Evolutionary conservation across 2,888 invertebrate genomes (phyloP), one percentile per base, ranked within the genome.

Genomic region (Patella ulyssiponensis): DNA sequence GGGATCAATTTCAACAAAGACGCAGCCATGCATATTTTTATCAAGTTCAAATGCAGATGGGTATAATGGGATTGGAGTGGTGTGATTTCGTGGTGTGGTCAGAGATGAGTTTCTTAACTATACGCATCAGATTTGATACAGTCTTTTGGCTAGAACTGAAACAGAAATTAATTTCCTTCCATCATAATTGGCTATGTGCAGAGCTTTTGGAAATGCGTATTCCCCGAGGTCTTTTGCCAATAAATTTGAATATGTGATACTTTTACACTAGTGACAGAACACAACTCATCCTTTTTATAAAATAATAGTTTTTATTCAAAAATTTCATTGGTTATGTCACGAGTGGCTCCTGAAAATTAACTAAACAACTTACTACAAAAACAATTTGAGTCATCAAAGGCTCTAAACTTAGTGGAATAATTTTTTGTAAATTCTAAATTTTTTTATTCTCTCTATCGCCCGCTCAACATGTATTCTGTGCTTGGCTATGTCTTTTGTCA

Each of bases 31-130:
- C 69, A 74, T 77, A 70, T 56, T 74, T 74, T 77, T 73, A 73
- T n/a, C 77, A 77, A 20, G 77, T 77, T 7, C 71, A 70, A 44
- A 74, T 73, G 27, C 73, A 77, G 56, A 77, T 77, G 77, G 73
- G 69, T 12, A 71, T 77, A 27, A 77, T 54, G 20, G 51, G 74
- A 11, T 17, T 71, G 7, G 70, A 73, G n/a, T 72, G 72, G 76
- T 71, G 71, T 23, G 76, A 76, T 51, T 76, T 76, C 70, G 72
- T 76, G 64, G 64, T 77, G 1, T 77, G 77, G 77, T 74, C 70
- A n/a, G 77, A 33, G 27, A 33, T 33, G 33, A 33, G 33, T 33
- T 33, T 33, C 33, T 33, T 33, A 33, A 33, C 33, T 33, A 33
- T 33, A 33, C 33, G 33, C 2, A 4, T 33, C 33, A 4, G 4